These are phyloP conservation scores for Fringilla coelebs DNA, from an alignment of 2,797 vertebrate genomes.

Conservation along the genomic window DNA sequence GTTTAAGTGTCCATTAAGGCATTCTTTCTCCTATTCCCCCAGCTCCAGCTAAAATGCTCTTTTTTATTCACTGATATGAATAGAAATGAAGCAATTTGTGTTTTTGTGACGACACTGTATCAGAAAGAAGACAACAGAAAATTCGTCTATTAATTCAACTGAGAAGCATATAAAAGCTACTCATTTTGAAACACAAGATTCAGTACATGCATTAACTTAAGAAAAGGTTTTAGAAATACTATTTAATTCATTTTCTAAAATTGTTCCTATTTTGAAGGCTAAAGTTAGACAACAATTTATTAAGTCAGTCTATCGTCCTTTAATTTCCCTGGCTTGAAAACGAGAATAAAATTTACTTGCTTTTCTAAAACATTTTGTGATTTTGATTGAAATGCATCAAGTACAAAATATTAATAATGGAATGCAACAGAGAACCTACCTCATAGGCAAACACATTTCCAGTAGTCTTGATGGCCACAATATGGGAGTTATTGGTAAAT, in stretches of 20 bases:
- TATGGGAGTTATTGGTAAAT: constrained; percentile 96
- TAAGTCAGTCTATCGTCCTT: not conserved
- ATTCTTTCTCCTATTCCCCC: not conserved
- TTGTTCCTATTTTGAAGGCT: not conserved
- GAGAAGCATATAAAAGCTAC: not conserved
- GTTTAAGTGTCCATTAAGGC: not conserved
- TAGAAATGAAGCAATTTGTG: not conserved
- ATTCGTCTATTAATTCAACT: not conserved
- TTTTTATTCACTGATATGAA: not conserved
- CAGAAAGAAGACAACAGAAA: not conserved
- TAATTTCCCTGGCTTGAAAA: not conserved
- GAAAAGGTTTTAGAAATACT: not conserved
- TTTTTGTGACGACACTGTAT: not conserved
- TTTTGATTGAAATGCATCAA: not conserved
- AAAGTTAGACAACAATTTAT: not conserved
- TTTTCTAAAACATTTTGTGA: not conserved
- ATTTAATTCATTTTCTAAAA: not conserved
- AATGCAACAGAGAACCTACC: constrained; percentile 70
- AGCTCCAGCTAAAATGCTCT: not conserved
- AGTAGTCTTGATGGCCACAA: constrained; percentile 88
- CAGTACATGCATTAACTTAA: not conserved
- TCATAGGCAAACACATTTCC: constrained; percentile 94
- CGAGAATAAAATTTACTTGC: not conserved
- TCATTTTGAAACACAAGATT: not conserved
- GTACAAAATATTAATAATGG: not conserved